A percentile compares a stretch with the other conserved stretches of the same genome.
Conservation (phyloP, 2,797 vertebrate species). For the Lepus oiostolus region DNA sequence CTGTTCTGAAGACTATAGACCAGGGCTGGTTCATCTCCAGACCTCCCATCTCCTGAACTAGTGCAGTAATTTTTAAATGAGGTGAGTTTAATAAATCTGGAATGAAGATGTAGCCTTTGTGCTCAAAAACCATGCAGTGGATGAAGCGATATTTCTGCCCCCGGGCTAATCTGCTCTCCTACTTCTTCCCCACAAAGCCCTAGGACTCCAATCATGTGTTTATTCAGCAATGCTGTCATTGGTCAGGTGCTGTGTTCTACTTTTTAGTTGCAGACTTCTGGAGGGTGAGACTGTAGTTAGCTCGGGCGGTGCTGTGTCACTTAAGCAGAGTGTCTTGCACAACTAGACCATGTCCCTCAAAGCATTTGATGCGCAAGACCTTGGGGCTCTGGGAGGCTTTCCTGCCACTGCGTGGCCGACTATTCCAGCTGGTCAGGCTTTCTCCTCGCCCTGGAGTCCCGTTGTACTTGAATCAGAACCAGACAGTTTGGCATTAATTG, state of each 20-base stretch:
- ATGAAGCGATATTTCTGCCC: not conserved
- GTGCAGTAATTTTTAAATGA: not conserved
- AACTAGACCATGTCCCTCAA: not conserved
- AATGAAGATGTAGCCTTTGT: not conserved
- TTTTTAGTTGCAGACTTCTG: slow-evolving; percentile 27
- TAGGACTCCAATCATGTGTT: not conserved
- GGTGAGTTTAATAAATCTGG: not conserved
- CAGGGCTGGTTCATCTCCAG: not conserved
- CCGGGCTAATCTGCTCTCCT: not conserved
- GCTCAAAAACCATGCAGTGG: not conserved
- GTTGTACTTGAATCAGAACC: slow-evolving; percentile 38
- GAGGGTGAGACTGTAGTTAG: not conserved
- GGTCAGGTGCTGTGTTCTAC: not conserved
- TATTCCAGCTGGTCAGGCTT: not conserved
- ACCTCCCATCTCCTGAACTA: not conserved
- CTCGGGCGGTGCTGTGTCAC: not conserved
- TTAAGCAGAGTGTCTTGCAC: not conserved
- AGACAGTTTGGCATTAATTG: slow-evolving; percentile 68
- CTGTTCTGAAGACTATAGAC: not conserved
- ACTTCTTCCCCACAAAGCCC: not conserved
- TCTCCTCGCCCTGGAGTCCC: not conserved
- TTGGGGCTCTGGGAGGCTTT: not conserved
- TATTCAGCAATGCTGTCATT: not conserved
- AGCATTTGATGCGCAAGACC: not conserved
- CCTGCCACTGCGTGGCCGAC: not conserved